Base-by-base conservation (phyloP, 2,888 invertebrate genomes). In the Tenthredo amoena region DNA sequence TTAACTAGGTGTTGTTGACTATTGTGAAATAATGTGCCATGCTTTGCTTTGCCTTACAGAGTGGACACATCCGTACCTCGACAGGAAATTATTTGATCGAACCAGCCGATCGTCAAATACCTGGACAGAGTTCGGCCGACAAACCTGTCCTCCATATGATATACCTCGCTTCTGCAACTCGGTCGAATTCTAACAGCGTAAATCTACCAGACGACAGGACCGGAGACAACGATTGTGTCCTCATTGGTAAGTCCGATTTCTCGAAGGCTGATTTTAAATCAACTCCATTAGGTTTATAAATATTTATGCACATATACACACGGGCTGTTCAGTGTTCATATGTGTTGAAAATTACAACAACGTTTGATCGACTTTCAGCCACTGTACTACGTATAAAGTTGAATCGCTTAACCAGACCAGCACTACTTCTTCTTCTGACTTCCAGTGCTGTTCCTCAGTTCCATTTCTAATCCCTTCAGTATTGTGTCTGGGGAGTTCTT, bases 11-110 rank as follows among this genome's bases (percentile, higher is more conserved):
- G 71, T 31, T 71, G 71, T 74, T 74, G 31, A n/a, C 21, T 40
- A 43, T 43, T 26, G 21, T 43, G 43, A 74, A 74, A 43, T 74
- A 37, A 74, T 21, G 3, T 74, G n/a, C 18, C 15, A 21, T 18
- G 4, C 26, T 47, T 71, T 65, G 7, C 1, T 37, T 81, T 21
- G 18, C 62, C 74, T 94, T 94, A 79, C 94, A 96, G 96, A 96
- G 95, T 86, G 96, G 96, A 85, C 96, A 96, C 92, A 96, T 96
- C 89, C 95, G 95, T 91, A 96, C 96, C 37, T 95, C 95, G 85
- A 94, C 95, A 87, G 96, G 95, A 87, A 95, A 95, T 89, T 96
- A 95, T 93, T 95, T 96, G 92, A 96, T 96, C 89, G 95, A 96
- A 91, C 96, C 96, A 21, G 94, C 94, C 47, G 95, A 96, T 90